Evolutionary conservation across 2,888 invertebrate genomes (phyloP), one percentile per base, ranked within the genome.

Genomic region (Thecophora atra): DNA sequence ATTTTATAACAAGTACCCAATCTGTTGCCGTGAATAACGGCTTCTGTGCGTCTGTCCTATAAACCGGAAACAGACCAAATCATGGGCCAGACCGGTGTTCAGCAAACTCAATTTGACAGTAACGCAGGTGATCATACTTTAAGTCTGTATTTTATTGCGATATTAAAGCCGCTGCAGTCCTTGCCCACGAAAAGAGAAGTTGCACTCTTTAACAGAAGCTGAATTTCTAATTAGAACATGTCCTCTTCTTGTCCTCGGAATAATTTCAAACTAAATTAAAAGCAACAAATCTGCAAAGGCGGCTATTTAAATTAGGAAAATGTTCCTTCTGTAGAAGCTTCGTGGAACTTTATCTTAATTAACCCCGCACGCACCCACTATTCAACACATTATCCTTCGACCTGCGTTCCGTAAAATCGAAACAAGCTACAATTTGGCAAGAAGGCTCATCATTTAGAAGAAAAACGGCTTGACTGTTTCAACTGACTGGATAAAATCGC

Each of bases 51-150:
- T 11, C 56, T 21, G 3, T 17, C 3, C 28, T 30, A 64, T 19
- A 78, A 82, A 83, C 83, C 83, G 83, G 83, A 83, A 83, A 84
- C 83, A 83, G 82, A 83, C 84, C 84, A 83, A 83, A 84, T 83
- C 83, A 83, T 83, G 84, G 84, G 84, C 84, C 84, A 83, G 82
- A 84, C 82, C 81, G 83, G 84, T 84, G 84, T 83, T 84, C 84
- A 81, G 78, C 80, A 82, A 81, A 81, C 82, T 84, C 84, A 80
- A n/a, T n/a, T 82, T 82, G 81, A 79, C 78, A n/a, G n/a, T n/a
- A n/a, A n/a, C n/a, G n/a, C n/a, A n/a, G n/a, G n/a, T n/a, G n/a
- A n/a, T n/a, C n/a, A n/a, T n/a, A n/a, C n/a, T n/a, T n/a, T n/a
- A n/a, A n/a, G 81, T 79, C 81, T 81, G 81, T 83, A 81, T 82